Evolutionary conservation across 2,888 invertebrate species (phyloP).

Genomic region (Aphrophora alni): DNA sequence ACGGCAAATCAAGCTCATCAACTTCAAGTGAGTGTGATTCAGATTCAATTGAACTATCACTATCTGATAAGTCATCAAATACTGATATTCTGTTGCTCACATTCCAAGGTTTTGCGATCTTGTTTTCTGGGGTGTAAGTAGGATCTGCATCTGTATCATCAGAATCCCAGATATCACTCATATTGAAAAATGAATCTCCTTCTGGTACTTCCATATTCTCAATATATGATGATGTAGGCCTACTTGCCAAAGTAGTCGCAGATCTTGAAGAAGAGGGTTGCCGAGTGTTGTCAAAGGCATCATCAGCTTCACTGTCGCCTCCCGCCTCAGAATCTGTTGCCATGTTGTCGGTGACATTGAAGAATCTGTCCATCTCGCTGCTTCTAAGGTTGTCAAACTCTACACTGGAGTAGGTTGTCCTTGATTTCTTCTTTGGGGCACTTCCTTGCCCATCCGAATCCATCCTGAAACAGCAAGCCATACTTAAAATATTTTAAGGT

Average conservation of each 20-base stretch:
- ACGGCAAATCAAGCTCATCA: neutral
- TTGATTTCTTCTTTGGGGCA: neutral
- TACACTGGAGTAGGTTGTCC: neutral
- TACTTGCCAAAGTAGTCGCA: neutral
- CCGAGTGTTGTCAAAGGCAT: neutral
- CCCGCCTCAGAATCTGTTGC: constrained; percentile 3
- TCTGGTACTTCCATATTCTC: neutral
- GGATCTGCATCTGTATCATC: neutral
- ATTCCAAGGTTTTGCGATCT: neutral
- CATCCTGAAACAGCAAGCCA: neutral
- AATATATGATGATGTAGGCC: neutral
- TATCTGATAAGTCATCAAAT: neutral
- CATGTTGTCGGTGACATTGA: constrained; percentile 7
- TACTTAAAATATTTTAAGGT: too few species aligned
- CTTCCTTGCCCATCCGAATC: neutral
- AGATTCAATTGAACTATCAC: too few species aligned
- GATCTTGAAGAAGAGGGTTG: neutral
- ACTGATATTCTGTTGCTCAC: neutral
- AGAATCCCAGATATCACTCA: neutral
- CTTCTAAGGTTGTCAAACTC: neutral
- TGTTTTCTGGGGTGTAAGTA: neutral
- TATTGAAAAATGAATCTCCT: neutral
- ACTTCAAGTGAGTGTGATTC: neutral
- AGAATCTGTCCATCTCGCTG: neutral
- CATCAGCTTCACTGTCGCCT: constrained; percentile 6